Evolutionary conservation across 37 sponge, comb jelly and placozoan species (phyloP).

Genomic region (Corticium candelabrum): DNA sequence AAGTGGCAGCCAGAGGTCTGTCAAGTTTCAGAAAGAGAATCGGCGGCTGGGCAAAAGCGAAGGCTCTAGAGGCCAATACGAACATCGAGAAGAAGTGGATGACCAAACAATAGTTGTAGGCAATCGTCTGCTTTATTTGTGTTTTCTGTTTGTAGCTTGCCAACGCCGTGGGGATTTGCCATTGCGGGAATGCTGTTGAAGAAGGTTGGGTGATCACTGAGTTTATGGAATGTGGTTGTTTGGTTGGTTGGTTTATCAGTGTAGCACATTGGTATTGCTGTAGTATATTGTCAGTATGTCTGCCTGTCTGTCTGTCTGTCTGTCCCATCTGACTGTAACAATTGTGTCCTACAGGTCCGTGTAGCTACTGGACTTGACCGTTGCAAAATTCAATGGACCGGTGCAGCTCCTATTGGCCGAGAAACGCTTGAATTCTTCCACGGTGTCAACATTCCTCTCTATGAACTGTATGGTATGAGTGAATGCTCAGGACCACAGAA

Average conservation of each 20-base stretch:
- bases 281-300: no score
- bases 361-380: no score
- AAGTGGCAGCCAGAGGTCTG: neutral
- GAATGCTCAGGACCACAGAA: slow-evolving; percentile 53
- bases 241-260: no score
- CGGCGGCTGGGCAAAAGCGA: neutral
- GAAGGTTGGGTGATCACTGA: no score
- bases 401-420: slow-evolving; percentile 80
- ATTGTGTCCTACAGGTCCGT: no score
- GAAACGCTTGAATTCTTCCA: slow-evolving; percentile 80
- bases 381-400: slow-evolving; percentile 64
- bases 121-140: no score
- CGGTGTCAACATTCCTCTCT: slow-evolving; percentile 72
- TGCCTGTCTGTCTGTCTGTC: no score
- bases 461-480: slow-evolving; percentile 90
- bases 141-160: no score
- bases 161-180: neutral
- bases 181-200: neutral
- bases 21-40: neutral
- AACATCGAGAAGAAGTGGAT: neutral
- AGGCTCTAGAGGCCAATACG: neutral
- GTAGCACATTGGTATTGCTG: no score
- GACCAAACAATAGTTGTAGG: neutral
- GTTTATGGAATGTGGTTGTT: no score
- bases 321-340: no score